Percentiles rank a stretch among this genome's conserved stretches.
Evolutionary conservation across 2,888 invertebrate genomes (phyloP).

Genomic region (Nephrotoma appendiculata): DNA sequence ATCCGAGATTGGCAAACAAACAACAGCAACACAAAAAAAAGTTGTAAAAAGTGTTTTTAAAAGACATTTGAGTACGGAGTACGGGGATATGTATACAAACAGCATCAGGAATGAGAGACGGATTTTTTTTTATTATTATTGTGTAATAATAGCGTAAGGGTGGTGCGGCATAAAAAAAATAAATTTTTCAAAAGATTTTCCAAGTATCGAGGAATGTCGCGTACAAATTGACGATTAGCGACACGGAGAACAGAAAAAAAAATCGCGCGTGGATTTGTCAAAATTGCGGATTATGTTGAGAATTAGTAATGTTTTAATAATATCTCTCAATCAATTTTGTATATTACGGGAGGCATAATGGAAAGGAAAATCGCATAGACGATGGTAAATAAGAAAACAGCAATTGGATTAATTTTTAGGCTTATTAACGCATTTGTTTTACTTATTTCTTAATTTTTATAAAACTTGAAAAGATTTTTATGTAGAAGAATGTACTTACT

Average conservation of each 20-base stretch:
- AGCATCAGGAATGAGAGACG: neutral
- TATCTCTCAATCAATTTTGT: neutral
- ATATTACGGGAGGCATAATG: neutral
- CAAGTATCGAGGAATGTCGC: neutral
- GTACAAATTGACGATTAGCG: neutral
- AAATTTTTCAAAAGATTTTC: neutral
- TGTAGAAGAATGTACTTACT: neutral
- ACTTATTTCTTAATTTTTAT: neutral
- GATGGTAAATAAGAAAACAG: neutral
- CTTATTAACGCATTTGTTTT: slow-evolving; percentile 1
- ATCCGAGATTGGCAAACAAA: neutral
- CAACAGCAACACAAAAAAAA: neutral
- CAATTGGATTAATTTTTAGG: neutral
- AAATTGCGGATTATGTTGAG: neutral
- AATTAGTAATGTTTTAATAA: neutral
- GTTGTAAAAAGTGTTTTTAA: neutral
- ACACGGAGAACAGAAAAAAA: neutral
- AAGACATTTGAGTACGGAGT: neutral
- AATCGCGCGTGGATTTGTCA: neutral
- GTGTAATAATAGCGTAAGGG: neutral
- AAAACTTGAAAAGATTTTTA: neutral
- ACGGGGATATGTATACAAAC: neutral
- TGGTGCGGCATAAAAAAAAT: neutral
- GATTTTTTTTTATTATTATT: neutral
- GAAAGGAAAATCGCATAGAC: neutral